phyloP scores from a whole-genome alignment of 2,113 vertebrate genomes.

The Falco punctatus region DNA sequence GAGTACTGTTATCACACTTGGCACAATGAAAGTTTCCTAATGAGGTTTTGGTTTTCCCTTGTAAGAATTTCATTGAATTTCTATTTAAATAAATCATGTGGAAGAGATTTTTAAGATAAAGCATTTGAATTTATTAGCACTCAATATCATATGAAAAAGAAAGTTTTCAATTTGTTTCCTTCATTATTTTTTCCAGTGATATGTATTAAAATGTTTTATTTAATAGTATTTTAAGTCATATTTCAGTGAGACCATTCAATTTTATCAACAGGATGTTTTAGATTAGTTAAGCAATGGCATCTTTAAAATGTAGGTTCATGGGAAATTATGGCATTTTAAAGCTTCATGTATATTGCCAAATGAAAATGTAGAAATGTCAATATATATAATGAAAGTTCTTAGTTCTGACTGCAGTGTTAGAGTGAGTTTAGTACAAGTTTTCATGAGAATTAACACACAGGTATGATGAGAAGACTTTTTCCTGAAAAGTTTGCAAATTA shows the following conservation, averaged over 20 bases:
- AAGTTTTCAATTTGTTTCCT: not conserved
- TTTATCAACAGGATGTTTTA: not conserved
- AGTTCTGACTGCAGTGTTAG: not conserved
- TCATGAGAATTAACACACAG: not conserved
- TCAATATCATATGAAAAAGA: not conserved
- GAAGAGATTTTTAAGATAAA: slow-evolving; percentile 8
- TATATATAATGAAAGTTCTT: not conserved
- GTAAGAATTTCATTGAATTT: slow-evolving; percentile 8
- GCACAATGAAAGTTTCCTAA: not conserved
- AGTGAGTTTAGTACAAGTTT: not conserved
- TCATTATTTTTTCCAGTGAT: not conserved
- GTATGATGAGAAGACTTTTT: not conserved
- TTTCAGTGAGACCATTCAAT: not conserved
- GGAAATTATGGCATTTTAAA: not conserved
- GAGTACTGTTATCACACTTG: not conserved
- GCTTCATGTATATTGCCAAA: not conserved
- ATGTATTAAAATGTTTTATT: not conserved
- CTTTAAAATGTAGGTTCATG: not conserved
- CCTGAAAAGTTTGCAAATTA: not conserved
- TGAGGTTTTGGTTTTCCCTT: not conserved
- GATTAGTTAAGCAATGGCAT: not conserved
- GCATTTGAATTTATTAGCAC: not conserved
- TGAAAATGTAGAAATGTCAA: not conserved
- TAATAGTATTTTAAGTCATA: not conserved
- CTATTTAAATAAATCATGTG: not conserved